These are phyloP conservation scores for Electrophaes corylata DNA, from an alignment of 2,888 invertebrate genomes.

Conservation along the genomic window DNA sequence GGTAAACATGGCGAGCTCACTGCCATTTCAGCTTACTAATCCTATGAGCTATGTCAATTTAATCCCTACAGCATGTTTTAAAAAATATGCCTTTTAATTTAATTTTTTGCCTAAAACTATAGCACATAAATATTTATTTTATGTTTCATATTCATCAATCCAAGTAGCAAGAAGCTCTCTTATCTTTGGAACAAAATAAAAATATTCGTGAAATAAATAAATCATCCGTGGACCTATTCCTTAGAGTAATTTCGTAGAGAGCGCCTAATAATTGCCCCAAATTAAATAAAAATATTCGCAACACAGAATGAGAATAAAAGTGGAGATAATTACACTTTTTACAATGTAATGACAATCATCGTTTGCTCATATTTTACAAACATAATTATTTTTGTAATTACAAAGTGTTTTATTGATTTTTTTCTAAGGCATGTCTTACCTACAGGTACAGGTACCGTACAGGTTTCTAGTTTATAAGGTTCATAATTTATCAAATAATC, in stretches of 20 bases:
- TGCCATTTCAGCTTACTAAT: no score
- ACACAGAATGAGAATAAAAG: slow-evolving; percentile 75
- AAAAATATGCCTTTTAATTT: no score
- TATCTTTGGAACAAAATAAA: slow-evolving; percentile 71
- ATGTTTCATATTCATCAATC: background rate
- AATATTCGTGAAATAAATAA: slow-evolving; percentile 68
- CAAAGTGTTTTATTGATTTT: background rate
- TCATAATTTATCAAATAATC: no score
- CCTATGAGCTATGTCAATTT: no score
- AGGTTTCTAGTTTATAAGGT: no score
- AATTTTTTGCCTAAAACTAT: no score
- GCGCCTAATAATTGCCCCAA: slow-evolving; percentile 81
- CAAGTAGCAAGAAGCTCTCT: background rate
- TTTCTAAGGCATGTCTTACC: background rate
- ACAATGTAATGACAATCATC: slow-evolving; percentile 50
- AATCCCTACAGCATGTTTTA: no score
- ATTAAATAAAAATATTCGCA: slow-evolving; percentile 82
- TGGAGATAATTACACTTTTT: slow-evolving; percentile 64
- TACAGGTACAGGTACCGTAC: no score
- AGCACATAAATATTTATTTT: background rate
- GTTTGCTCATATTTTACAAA: slow-evolving; percentile 42
- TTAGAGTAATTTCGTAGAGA: slow-evolving; percentile 81
- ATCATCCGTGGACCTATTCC: slow-evolving; percentile 74
- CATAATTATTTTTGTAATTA: background rate
- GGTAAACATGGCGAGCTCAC: no score